These are phyloP conservation scores for Mythimna pallens DNA, from an alignment of 2,888 invertebrate genomes.

Conservation along the genomic window DNA sequence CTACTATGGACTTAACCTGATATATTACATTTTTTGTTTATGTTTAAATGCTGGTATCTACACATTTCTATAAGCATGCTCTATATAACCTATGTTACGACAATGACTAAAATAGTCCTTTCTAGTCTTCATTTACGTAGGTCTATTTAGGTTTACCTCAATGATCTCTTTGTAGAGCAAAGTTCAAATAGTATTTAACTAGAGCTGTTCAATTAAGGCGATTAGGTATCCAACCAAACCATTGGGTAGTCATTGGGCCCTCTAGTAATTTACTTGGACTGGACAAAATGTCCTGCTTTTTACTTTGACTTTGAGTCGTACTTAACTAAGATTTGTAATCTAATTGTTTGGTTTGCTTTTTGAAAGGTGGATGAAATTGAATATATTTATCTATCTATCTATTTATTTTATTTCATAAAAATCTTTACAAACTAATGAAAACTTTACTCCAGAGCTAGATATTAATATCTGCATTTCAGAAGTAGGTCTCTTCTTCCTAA, in stretches of 20 bases:
- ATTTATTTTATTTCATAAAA: too few species aligned
- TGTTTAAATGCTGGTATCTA: too few species aligned
- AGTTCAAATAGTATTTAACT: constrained; percentile 41
- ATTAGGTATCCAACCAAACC: constrained; percentile 52
- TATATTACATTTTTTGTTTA: too few species aligned
- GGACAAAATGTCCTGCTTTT: constrained; percentile 43
- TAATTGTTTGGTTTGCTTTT: constrained; percentile 7
- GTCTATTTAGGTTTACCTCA: constrained; percentile 12
- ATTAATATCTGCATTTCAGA: too few species aligned
- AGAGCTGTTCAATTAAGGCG: constrained; percentile 50
- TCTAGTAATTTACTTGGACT: constrained; percentile 52
- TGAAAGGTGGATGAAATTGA: not conserved
- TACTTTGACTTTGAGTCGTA: constrained; percentile 23
- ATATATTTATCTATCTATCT: too few species aligned
- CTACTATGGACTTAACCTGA: too few species aligned
- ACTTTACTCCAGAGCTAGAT: too few species aligned
- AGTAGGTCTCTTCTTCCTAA: too few species aligned
- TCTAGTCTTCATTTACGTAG: not conserved
- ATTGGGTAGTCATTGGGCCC: constrained; percentile 41
- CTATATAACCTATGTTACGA: not conserved
- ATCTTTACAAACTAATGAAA: too few species aligned
- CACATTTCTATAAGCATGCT: not conserved
- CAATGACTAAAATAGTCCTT: not conserved
- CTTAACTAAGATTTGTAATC: constrained; percentile 17
- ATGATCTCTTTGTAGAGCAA: constrained; percentile 43